Percentiles rank a stretch among this genome's conserved stretches.
Evolutionary conservation across 1,140 invertebrate species (phyloP).

Genomic region (Chionoecetes opilio): DNA sequence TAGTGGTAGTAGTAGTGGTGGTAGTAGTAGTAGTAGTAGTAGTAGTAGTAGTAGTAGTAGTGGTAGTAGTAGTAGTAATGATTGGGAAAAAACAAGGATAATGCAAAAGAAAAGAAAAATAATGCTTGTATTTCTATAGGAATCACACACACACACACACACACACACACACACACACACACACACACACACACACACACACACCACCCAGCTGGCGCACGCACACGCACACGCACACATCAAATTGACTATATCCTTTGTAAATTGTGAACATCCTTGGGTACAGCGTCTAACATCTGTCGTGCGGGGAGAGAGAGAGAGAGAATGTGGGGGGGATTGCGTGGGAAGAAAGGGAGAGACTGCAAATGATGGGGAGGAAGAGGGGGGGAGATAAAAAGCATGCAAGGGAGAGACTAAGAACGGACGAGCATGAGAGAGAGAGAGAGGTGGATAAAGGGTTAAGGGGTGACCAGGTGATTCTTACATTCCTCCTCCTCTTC

Average conservation of each 20-base stretch:
- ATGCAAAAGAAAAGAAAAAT: not conserved
- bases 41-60: no score
- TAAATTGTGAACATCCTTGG: not conserved
- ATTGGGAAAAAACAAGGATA: not conserved
- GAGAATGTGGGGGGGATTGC: not conserved
- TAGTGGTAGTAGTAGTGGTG: no score
- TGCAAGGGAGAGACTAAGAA: not conserved
- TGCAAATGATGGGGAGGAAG: not conserved
- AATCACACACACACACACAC: not conserved
- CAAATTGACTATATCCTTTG: not conserved
- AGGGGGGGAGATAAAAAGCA: not conserved
- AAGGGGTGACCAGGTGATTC: slow-evolving; percentile 31
- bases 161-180: not conserved
- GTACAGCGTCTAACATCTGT: not conserved
- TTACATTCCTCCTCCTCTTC: not conserved
- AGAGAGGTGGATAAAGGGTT: not conserved
- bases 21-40: no score
- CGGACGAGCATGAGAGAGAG: not conserved
- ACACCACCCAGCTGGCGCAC: not conserved
- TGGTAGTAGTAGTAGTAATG: no score
- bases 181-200: slow-evolving; percentile 7
- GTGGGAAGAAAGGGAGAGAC: not conserved
- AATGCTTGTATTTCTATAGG: no score
- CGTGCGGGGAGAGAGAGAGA: not conserved
- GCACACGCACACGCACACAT: slow-evolving; percentile 10